phyloP scores from a whole-genome alignment of 2,797 vertebrate species.

The Aeoliscus strigatus region DNA sequence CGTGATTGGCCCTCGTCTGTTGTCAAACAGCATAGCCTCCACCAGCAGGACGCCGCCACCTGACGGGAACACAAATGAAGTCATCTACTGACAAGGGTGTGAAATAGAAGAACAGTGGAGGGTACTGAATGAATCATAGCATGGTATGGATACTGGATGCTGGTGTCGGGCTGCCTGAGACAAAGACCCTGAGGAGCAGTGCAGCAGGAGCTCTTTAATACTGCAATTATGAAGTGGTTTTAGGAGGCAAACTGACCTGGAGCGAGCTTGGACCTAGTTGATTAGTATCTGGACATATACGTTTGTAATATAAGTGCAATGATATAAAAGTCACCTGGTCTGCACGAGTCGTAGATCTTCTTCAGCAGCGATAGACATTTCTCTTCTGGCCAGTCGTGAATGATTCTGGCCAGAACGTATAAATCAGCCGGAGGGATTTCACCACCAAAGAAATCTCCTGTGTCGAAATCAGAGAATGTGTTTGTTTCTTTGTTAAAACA shows the following conservation, averaged over 20 bases:
- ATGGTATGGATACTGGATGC: too few species aligned
- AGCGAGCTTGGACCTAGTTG: too few species aligned
- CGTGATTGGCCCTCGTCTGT: conserved; percentile 63
- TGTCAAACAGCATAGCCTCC: conserved; percentile 71
- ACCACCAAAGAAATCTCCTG: conserved; percentile 73
- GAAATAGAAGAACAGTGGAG: too few species aligned
- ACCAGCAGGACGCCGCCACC: conserved; percentile 72
- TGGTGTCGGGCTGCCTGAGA: too few species aligned
- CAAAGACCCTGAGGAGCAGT: too few species aligned
- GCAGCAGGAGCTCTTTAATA: too few species aligned
- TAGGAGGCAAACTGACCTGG: too few species aligned
- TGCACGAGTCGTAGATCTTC: conserved; percentile 61
- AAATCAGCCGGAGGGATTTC: conserved; percentile 70
- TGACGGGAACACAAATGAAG: conserved; percentile 11
- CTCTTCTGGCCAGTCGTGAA: conserved; percentile 77
- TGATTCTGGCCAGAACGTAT: conserved; percentile 70
- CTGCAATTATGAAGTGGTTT: too few species aligned
- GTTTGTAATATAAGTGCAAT: too few species aligned
- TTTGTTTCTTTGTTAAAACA: not conserved
- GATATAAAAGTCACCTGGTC: conserved; percentile 52
- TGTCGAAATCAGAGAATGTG: rapidly evolving
- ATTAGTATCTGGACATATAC: too few species aligned
- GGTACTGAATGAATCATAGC: too few species aligned
- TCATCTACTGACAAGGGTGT: not conserved
- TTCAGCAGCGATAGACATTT: conserved; percentile 65